phyloP scores from a whole-genome alignment of 2,113 vertebrate species.

The Rousettus leschenaultii region DNA sequence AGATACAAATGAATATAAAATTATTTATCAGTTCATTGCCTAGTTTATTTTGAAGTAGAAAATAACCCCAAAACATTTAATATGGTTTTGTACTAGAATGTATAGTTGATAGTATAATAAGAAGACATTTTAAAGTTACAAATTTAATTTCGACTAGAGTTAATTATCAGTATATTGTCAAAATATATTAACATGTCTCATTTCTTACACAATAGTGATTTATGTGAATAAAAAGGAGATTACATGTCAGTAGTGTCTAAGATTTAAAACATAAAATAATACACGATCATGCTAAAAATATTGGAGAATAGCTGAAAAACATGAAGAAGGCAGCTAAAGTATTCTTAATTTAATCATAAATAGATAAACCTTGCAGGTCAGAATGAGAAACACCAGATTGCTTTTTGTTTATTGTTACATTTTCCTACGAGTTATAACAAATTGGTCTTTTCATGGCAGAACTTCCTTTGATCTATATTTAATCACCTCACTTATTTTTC shows the following conservation, averaged over 20 bases:
- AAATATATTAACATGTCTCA: background rate
- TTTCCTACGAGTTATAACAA: constrained; percentile 18
- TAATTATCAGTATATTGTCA: background rate
- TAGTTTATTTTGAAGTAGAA: constrained; percentile 25
- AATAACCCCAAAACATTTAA: background rate
- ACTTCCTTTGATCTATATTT: constrained; percentile 60
- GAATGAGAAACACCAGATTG: background rate
- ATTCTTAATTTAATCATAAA: background rate
- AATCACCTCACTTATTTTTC: constrained; percentile 29
- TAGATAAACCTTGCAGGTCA: background rate
- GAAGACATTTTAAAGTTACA: background rate
- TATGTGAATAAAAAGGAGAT: background rate
- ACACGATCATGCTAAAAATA: background rate
- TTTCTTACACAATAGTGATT: background rate
- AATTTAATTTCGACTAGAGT: background rate
- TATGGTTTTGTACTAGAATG: background rate
- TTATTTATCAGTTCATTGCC: background rate
- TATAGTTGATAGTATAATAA: background rate
- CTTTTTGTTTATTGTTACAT: constrained; percentile 41
- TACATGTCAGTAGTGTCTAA: background rate
- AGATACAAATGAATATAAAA: background rate
- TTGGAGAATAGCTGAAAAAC: background rate
- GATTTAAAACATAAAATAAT: constrained; percentile 33
- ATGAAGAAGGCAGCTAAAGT: background rate
- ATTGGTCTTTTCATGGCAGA: constrained; percentile 30